A percentile compares a stretch with the other conserved stretches of the same genome.
These are phyloP conservation scores for Rhagoletis zephyria DNA, from an alignment of 1,140 invertebrate genomes.

Conservation along the genomic window DNA sequence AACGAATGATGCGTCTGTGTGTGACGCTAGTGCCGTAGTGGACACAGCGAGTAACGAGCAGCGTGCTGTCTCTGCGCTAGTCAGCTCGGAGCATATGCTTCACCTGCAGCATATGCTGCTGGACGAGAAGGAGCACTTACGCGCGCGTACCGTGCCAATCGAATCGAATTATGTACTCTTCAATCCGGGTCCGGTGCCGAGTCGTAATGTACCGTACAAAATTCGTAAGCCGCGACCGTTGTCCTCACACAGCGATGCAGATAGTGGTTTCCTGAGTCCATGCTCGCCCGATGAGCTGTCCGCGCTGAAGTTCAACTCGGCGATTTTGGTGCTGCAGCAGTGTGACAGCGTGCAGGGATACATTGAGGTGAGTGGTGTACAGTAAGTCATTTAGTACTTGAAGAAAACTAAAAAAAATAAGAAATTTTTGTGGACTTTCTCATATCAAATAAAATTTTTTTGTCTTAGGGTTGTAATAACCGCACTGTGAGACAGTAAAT, in stretches of 20 bases:
- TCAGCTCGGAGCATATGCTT: conserved; percentile 68
- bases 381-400: background rate
- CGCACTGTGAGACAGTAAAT: too few species aligned
- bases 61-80: conserved; percentile 59
- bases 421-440: background rate
- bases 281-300: conserved; percentile 68
- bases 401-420: background rate
- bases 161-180: conserved; percentile 72
- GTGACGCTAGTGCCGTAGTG: background rate
- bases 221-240: conserved; percentile 68
- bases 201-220: conserved; percentile 71
- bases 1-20: background rate
- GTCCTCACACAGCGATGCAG: conserved; percentile 71
- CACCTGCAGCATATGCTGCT: conserved; percentile 66
- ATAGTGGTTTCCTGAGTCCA: conserved; percentile 72
- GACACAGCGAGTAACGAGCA: background rate
- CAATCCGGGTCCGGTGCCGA: conserved; percentile 71
- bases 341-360: conserved; percentile 72
- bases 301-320: conserved; percentile 64
- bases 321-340: conserved; percentile 71
- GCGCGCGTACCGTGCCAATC: conserved; percentile 68
- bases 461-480: too few species aligned
- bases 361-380: conserved; percentile 69
- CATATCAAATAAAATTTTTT: too few species aligned
- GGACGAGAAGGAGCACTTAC: conserved; percentile 55